Evolutionary conservation across 2,113 vertebrate species (phyloP).

Genomic region (Trachemys scripta): DNA sequence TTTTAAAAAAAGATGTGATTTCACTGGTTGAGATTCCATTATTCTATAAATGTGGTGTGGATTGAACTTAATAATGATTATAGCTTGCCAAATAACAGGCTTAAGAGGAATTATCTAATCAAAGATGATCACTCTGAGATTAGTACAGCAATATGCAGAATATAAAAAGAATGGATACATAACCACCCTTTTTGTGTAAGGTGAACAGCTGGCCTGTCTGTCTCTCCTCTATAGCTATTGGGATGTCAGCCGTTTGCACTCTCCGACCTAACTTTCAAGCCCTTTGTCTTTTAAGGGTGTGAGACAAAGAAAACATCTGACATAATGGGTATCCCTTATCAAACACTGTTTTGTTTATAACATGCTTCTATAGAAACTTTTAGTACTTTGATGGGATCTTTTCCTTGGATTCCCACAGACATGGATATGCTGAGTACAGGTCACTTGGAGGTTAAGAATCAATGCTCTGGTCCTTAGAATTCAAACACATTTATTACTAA

Average conservation of each 20-base stretch:
- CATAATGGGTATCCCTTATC: neutral
- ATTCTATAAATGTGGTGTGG: neutral
- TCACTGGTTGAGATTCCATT: constrained; percentile 11
- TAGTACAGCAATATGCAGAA: neutral
- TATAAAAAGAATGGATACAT: neutral
- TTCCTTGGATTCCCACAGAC: neutral
- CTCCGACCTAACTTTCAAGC: neutral
- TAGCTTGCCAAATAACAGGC: neutral
- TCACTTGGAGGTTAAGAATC: neutral
- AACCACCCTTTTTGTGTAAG: neutral
- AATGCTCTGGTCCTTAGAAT: neutral
- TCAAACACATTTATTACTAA: neutral
- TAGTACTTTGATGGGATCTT: neutral
- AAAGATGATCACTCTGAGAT: neutral
- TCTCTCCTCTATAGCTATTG: neutral
- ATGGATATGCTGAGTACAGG: neutral
- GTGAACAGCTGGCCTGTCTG: neutral
- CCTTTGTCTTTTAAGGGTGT: neutral
- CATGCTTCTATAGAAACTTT: neutral
- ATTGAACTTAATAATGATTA: neutral
- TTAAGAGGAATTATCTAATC: neutral
- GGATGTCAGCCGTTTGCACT: neutral
- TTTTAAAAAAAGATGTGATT: neutral
- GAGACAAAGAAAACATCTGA: neutral
- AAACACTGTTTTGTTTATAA: neutral